Evolutionary conservation across 30 jellyfish, hydroid and myxozoan genomes (phyloP).

Genomic region (Chrysaora quinquecirrha): DNA sequence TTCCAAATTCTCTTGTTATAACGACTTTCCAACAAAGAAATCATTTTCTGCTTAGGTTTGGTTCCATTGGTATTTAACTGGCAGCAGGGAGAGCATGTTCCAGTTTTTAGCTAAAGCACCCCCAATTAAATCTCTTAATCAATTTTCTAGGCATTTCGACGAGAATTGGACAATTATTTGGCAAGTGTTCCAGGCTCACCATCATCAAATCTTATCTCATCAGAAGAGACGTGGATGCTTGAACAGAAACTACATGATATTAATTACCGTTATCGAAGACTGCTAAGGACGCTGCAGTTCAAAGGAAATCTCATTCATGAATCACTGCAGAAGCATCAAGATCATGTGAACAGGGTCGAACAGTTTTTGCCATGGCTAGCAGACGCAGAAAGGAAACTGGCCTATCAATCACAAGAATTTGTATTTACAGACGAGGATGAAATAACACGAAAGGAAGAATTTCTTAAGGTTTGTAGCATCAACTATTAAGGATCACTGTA

Average conservation of each 20-base stretch:
- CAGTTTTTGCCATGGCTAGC: slow-evolving; percentile 96
- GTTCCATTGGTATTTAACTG: no score
- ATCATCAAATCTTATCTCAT: slow-evolving; percentile 74
- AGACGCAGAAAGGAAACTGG: slow-evolving; percentile 92
- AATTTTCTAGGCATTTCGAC: slow-evolving; percentile 94
- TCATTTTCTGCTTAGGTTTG: no score
- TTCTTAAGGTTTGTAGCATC: slow-evolving; percentile 42
- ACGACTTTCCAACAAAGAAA: no score
- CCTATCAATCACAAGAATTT: slow-evolving; percentile 81
- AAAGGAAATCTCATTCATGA: slow-evolving; percentile 89
- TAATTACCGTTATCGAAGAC: slow-evolving; percentile 84
- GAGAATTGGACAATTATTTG: slow-evolving; percentile 86
- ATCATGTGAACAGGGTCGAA: slow-evolving; percentile 76
- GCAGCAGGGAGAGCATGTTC: no score
- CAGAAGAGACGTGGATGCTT: slow-evolving; percentile 94
- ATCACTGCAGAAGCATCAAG: slow-evolving; percentile 90
- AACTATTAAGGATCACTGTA: no score
- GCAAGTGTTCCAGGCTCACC: slow-evolving; percentile 91
- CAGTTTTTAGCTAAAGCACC: no score
- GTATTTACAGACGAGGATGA: slow-evolving; percentile 58
- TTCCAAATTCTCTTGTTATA: no score
- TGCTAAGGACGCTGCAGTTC: slow-evolving; percentile 81
- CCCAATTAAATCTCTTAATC: no score
- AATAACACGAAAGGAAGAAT: slow-evolving; percentile 56
- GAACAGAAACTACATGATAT: slow-evolving; percentile 95